Evolutionary conservation across 2,888 invertebrate species (phyloP).

Genomic region (Thecocarcelia acutangulata): DNA sequence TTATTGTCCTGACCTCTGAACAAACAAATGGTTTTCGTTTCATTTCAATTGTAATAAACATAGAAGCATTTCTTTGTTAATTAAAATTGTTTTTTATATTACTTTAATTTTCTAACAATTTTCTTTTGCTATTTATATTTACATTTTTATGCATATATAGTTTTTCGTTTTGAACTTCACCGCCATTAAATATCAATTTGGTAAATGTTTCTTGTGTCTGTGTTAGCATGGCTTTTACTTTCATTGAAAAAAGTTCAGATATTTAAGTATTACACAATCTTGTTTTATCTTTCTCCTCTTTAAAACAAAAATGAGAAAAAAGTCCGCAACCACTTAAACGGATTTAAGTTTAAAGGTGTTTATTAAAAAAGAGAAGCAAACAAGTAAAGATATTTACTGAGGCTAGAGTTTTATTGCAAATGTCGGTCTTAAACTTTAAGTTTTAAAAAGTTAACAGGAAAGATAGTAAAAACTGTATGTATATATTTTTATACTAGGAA

Average conservation of each 20-base stretch:
- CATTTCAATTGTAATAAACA: slow-evolving; percentile 30
- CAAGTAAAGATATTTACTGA: too few relatives aligned
- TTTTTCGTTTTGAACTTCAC: slow-evolving; percentile 42
- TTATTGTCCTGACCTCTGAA: slow-evolving; percentile 22
- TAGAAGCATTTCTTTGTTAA: slow-evolving; percentile 18
- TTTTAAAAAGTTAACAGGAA: too few relatives aligned
- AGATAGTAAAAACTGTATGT: too few relatives aligned
- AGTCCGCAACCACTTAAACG: slow-evolving; percentile 19
- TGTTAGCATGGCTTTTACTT: slow-evolving; percentile 57
- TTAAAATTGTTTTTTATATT: slow-evolving; percentile 34
- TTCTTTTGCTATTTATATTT: not conserved
- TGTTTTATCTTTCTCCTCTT: slow-evolving; percentile 10
- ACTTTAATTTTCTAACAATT: slow-evolving; percentile 31
- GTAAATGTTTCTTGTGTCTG: slow-evolving; percentile 8
- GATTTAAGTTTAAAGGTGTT: slow-evolving; percentile 22
- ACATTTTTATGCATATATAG: not conserved
- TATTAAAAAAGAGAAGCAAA: not conserved
- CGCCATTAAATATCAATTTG: slow-evolving; percentile 52
- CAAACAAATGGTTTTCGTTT: slow-evolving; percentile 44
- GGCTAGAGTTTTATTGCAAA: too few relatives aligned
- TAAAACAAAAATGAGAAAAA: slow-evolving; percentile 7
- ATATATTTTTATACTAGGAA: too few relatives aligned
- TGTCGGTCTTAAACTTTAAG: too few relatives aligned
- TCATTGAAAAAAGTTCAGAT: slow-evolving; percentile 50
- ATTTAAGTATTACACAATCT: slow-evolving; percentile 57